Base-by-base conservation (phyloP, 2,888 invertebrate genomes). In the Auanema sp. region DNA sequence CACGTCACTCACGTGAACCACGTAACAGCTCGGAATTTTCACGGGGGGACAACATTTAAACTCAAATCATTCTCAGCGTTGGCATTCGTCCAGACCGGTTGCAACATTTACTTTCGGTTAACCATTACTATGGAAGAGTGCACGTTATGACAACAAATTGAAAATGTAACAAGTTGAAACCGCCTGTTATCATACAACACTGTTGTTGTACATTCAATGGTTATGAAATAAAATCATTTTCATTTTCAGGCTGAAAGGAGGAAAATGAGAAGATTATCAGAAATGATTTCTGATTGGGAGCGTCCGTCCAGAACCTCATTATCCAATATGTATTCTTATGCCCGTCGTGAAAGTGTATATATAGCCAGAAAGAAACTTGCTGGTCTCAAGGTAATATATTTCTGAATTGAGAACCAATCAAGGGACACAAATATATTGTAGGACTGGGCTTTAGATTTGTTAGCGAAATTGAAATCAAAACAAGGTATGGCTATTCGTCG, bases 401-500 rank as follows among this genome's bases (percentile, higher is more conserved):
- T 33, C 33, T n/a, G 14, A 12, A 43, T 12, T 43, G 14, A 11
- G 14, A 43, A 11, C 43, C 43, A n/a, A 14, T 12, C 18, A 49
- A 49, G n/a, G 25, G 33, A 25, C 50, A 49, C 1, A 5, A 18
- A 24, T 41, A 16, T 41, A 14, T 61, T 72, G 14, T 50, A 77
- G 78, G 80, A 71, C 56, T 81, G 76, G 74, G 79, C 79, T 2
- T 53, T 80, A 6, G 81, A 84, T 57, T 61, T 83, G 10, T 54
- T 84, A 14, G 80, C 82, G 40, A 81, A 80, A 65, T 58, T 83
- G 42, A 80, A 80, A 56, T 80, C 79, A 0, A 80, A 79, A 58
- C 80, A 83, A 54, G 83, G 83, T 59, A 80, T 82, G 79, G 83
- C 81, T 6, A 79, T 83, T 52, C 63, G 83, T n/a, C 58, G 84